A percentile compares a stretch with the other conserved stretches of the same genome.
Conservation (phyloP, 2,888 invertebrate species). For the Pandemis corylana region DNA sequence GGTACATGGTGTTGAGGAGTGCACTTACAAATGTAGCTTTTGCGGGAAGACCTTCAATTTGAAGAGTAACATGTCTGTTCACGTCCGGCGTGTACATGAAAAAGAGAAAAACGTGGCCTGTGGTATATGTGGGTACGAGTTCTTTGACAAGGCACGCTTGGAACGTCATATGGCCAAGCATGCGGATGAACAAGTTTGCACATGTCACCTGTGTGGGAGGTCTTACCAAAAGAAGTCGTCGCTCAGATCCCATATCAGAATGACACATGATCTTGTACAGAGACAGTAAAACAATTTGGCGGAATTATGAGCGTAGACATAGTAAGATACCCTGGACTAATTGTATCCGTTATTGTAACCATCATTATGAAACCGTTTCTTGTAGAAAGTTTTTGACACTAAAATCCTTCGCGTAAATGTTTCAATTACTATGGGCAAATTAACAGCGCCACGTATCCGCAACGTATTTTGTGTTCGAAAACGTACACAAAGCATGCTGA, state of each 20-base stretch:
- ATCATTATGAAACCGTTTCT: too few species aligned
- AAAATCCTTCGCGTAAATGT: too few species aligned
- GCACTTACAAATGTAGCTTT: slow-evolving; percentile 32
- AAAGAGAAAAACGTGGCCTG: slow-evolving; percentile 31
- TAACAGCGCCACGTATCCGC: too few species aligned
- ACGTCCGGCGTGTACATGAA: slow-evolving; percentile 56
- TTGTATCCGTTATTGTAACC: too few species aligned
- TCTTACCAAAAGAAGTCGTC: slow-evolving; percentile 51
- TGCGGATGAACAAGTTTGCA: slow-evolving; percentile 61
- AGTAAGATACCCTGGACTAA: too few species aligned
- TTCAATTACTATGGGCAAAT: too few species aligned
- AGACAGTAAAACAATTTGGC: not conserved
- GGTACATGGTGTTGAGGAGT: slow-evolving; percentile 36
- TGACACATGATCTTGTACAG: not conserved
- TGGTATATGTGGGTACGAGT: slow-evolving; percentile 26
- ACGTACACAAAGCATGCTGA: too few species aligned
- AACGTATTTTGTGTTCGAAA: too few species aligned
- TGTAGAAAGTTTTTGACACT: too few species aligned
- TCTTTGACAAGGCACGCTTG: slow-evolving; percentile 31
- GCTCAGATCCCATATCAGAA: slow-evolving; percentile 35
- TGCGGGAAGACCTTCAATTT: slow-evolving; percentile 52
- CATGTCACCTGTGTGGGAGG: slow-evolving; percentile 74
- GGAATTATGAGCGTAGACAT: too few species aligned
- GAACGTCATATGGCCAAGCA: slow-evolving; percentile 59
- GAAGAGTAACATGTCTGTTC: slow-evolving; percentile 68